Percentiles rank a stretch among this genome's conserved stretches.
phyloP scores from a whole-genome alignment of 1,140 invertebrate species.

The Dendroctonus valens region DNA sequence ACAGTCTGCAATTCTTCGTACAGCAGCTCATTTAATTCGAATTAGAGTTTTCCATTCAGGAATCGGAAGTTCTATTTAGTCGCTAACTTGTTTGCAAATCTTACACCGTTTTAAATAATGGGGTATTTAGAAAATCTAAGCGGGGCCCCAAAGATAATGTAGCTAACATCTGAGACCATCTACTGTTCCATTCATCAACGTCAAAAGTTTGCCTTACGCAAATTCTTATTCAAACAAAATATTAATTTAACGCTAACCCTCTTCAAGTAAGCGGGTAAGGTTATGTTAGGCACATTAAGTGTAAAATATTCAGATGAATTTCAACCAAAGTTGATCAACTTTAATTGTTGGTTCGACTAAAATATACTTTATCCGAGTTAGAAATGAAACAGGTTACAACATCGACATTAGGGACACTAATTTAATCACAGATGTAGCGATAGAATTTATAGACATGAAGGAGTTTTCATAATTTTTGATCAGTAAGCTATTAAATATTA shows the following conservation, averaged over 20 bases:
- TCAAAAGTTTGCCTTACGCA: slow-evolving; percentile 5
- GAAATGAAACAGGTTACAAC: too few relatives aligned
- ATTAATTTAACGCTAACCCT: slow-evolving; percentile 13
- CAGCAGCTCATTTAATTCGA: too few relatives aligned
- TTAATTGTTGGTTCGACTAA: too few relatives aligned
- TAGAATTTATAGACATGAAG: too few relatives aligned
- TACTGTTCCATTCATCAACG: slow-evolving; percentile 8
- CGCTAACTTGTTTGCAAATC: background rate
- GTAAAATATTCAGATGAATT: background rate
- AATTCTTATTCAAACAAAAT: slow-evolving; percentile 11
- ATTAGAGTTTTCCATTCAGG: too few relatives aligned
- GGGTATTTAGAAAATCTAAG: slow-evolving; percentile 10
- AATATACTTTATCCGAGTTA: too few relatives aligned
- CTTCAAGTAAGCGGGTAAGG: slow-evolving; percentile 9
- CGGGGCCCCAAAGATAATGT: slow-evolving; percentile 4
- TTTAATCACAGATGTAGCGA: too few relatives aligned
- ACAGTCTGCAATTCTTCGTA: too few relatives aligned
- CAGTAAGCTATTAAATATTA: too few relatives aligned
- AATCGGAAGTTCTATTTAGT: background rate
- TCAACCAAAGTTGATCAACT: too few relatives aligned
- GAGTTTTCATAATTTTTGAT: too few relatives aligned
- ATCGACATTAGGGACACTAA: too few relatives aligned
- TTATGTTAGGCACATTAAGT: slow-evolving; percentile 1
- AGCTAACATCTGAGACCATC: slow-evolving; percentile 12
- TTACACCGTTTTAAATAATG: slow-evolving; percentile 12